Conservation (phyloP, 2,113 vertebrate species). For the Lagenorhynchus albirostris region DNA sequence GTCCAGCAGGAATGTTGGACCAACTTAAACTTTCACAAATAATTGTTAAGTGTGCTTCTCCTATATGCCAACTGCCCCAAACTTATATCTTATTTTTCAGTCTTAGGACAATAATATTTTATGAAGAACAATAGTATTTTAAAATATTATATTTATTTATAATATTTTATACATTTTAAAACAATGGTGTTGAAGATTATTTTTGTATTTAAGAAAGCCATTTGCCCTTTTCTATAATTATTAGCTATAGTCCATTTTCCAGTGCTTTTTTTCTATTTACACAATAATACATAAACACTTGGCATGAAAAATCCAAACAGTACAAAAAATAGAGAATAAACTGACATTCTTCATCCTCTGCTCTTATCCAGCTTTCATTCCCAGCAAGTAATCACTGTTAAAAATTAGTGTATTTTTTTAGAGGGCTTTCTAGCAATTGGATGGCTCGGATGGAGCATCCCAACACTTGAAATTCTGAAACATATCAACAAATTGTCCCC, state of each 20-base stretch:
- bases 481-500: not conserved
- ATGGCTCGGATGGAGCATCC: not conserved
- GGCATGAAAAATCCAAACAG: not conserved
- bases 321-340: not conserved
- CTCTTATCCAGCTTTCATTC: not conserved
- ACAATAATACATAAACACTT: not conserved
- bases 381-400: not conserved
- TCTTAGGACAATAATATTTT: not conserved
- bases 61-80: not conserved
- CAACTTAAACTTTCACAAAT: not conserved
- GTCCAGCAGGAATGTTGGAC: too few relatives aligned
- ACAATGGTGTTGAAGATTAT: not conserved
- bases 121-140: too few relatives aligned
- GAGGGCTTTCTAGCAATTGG: fast-evolving
- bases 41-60: not conserved
- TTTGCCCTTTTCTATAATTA: not conserved
- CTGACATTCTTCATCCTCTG: not conserved
- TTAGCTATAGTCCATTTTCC: not conserved
- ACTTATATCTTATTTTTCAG: not conserved
- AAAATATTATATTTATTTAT: not conserved
- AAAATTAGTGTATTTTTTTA: fast-evolving
- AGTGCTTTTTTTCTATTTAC: not conserved
- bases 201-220: not conserved
- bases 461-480: fast-evolving
- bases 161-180: not conserved